Percentiles rank a stretch among this genome's conserved stretches.
Evolutionary conservation across 2,113 vertebrate species (phyloP).

Genomic region (Octodon degus): DNA sequence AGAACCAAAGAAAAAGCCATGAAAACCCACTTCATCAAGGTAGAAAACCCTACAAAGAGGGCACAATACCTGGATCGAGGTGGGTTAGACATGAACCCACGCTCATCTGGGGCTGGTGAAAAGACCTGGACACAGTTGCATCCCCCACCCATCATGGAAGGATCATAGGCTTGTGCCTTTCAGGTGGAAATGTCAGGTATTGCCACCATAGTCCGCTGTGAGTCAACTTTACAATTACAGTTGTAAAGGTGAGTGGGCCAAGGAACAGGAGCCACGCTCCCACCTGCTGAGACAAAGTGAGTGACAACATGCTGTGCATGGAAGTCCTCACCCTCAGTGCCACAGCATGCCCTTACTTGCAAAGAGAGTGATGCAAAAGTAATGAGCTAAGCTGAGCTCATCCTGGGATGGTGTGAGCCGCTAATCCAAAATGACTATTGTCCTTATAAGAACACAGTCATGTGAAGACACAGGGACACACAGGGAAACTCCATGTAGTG

Average conservation of each 20-base stretch:
- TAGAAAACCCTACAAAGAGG: neutral
- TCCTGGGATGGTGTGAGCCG: accelerated
- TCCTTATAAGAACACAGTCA: neutral
- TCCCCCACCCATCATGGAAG: neutral
- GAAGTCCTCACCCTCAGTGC: neutral
- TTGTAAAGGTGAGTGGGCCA: neutral
- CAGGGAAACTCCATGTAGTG: accelerated
- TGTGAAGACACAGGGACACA: neutral
- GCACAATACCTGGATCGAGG: accelerated
- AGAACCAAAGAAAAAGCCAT: conserved; percentile 53
- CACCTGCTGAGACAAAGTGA: neutral
- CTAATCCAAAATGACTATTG: neutral
- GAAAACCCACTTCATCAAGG: neutral
- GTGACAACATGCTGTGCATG: neutral
- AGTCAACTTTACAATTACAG: too few relatives aligned
- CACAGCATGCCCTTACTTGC: neutral
- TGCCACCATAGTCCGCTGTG: too few relatives aligned
- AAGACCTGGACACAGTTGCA: neutral
- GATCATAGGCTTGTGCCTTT: too few relatives aligned
- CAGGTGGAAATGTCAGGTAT: neutral
- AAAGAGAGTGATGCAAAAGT: neutral
- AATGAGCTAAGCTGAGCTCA: neutral
- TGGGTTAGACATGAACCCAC: accelerated
- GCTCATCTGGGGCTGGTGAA: neutral
- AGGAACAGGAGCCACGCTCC: neutral